Base-by-base conservation (phyloP, 2,888 invertebrate genomes). In the Tuberolachnus salignus region DNA sequence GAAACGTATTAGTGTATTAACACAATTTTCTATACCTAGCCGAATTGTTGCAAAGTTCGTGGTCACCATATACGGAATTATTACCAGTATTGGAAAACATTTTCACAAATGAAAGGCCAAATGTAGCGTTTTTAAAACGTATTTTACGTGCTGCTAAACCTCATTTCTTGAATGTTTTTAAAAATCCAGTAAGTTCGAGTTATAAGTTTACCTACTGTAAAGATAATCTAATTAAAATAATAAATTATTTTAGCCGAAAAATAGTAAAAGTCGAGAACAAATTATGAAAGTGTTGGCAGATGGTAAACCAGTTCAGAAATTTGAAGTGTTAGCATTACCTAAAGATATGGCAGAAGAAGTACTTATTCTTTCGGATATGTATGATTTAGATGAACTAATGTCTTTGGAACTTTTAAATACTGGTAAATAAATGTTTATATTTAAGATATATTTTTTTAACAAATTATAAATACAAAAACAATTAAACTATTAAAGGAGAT, bases 301-400 rank as follows among this genome's bases (percentile, higher is more conserved):
- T 82, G 93, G 94, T 10, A 90, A 94, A 11, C 88, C 88, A 9
- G 86, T 94, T n/a, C 90, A 91, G 66, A 92, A 92, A 51, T 86
- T 92, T 14, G 92, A 92, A 0, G 82, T 82, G 61, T 83, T 83
- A 55, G 86, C 92, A 49, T 87, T 97, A 21, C 92, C 95, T 0
- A 92, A 92, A 84, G 93, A 94, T 82, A 87, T 97, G 26, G 93
- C 97, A 3, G 94, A 96, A 85, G 98, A 98, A 87, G 92, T 95
- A 34, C 87, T 96, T n/a, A 94, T 97, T 71, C 88, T 98, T 83
- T 95, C 97, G 83, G 97, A 98, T 84, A 94, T 98, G 92, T 97
- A 94, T 86, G 91, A 94, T 83, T 88, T 98, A 80, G 96, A 97
- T 86, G 98, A 98, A 86, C 92, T 93, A 83, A 90, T 94, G 82